Base-by-base conservation (phyloP, 2,888 invertebrate genomes). In the Heliconius charithonia region DNA sequence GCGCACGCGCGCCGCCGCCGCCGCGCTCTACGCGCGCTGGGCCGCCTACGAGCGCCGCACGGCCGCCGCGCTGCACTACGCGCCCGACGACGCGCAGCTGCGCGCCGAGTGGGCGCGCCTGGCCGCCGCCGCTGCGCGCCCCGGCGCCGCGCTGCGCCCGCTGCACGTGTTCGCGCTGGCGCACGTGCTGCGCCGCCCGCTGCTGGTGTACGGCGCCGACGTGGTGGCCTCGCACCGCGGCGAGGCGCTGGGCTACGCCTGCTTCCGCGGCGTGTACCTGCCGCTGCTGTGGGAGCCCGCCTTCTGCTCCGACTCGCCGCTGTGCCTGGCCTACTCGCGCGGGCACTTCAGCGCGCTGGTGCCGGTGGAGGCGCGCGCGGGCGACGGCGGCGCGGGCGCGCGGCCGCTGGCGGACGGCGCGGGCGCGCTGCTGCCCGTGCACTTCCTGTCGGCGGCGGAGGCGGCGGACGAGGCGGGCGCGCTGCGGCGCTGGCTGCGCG, bases 261-360 rank as follows among this genome's bases (percentile, higher is more conserved):
- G 98, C 87, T 99, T 99, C 94, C 98, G 99, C 96, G 99, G 98
- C 97, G 65, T 99, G 76, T 99, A 99, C 95, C 96, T 99, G 90
- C 99, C 99, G 81, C 96, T 99, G 86, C 96, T 99, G 88, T 99
- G 99, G 99, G 99, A 99, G 89, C 96, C 97, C 82, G 97, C 97
- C 85, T 98, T 98, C 93, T 99, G 99, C 92, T 97, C 97, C 91
- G 97, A 97, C 90, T 97, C 98, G 70, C 99, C 99, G 75, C 97
- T 99, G 85, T 97, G 98, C 81, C 96, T 99, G 82, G 99, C 98
- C 80, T 99, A 98, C 95, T 99, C 99, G 12, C 96, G 99, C 81
- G 99, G 99, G 1, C 99, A 99, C 93, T 99, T 99, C 94, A 98
- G 98, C 80, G 99, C 99, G 82, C 95, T 99, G 78, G 98, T 99